Conservation (phyloP, 2,888 invertebrate species). For the Eupeodes latifasciatus region DNA sequence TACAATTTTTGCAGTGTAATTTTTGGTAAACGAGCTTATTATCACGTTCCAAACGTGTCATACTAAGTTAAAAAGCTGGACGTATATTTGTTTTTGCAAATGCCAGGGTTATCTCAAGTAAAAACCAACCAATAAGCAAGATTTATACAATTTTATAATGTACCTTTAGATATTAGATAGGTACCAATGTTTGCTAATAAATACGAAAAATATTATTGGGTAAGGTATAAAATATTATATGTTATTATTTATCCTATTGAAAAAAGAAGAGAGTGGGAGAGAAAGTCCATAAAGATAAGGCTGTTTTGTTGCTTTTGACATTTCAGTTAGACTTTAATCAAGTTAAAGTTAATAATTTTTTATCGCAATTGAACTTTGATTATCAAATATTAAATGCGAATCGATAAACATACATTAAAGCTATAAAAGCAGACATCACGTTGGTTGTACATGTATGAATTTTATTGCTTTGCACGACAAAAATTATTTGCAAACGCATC, state of each 20-base stretch:
- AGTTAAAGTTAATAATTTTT: slow-evolving; percentile 34
- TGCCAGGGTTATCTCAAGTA: not conserved
- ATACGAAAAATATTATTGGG: too few relatives aligned
- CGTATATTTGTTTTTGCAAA: not conserved
- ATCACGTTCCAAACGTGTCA: slow-evolving; percentile 39
- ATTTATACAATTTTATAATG: not conserved
- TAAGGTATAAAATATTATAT: not conserved
- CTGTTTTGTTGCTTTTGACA: not conserved
- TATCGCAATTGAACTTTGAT: slow-evolving; percentile 53
- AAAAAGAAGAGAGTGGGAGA: not conserved
- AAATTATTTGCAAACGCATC: not conserved
- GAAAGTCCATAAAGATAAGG: slow-evolving; percentile 20
- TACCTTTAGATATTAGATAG: too few relatives aligned
- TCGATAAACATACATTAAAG: not conserved
- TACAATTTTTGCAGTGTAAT: not conserved
- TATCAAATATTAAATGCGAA: slow-evolving; percentile 26
- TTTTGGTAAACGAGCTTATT: slow-evolving; percentile 22
- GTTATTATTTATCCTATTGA: not conserved
- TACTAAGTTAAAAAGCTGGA: slow-evolving; percentile 12
- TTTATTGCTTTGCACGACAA: not conserved
- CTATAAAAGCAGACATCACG: not conserved
- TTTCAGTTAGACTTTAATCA: slow-evolving; percentile 48
- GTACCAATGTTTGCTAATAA: too few relatives aligned
- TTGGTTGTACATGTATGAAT: not conserved
- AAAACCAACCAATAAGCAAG: not conserved